phyloP scores from a whole-genome alignment of 2,888 invertebrate genomes.

The Ophion slaviceki region DNA sequence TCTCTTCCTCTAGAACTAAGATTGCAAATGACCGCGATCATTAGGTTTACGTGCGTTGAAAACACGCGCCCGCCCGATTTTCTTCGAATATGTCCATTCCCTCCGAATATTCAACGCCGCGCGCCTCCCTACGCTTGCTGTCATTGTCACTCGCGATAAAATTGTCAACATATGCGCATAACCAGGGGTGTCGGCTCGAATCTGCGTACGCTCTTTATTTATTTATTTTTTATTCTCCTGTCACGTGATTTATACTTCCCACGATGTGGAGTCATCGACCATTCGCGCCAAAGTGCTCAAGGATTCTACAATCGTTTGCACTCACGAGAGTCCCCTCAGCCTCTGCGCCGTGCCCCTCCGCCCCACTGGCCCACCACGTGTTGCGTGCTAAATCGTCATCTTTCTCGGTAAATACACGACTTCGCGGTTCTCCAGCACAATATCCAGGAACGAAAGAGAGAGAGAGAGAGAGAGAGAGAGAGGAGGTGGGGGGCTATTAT shows the following conservation, averaged over 20 bases:
- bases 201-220: not conserved
- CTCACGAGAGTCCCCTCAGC: conserved; percentile 14
- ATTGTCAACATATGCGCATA: conserved; percentile 38
- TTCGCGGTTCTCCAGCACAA: conserved; percentile 19
- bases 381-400: conserved; percentile 50
- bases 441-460: not conserved
- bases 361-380: not conserved
- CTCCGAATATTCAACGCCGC: conserved; percentile 50
- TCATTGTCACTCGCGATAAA: conserved; percentile 34
- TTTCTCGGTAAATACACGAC: conserved; percentile 46
- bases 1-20: not conserved
- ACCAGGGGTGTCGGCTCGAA: conserved; percentile 20
- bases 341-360: not conserved
- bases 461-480: not conserved
- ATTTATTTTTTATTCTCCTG: conserved; percentile 8
- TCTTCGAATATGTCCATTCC: conserved; percentile 1
- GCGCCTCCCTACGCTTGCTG: conserved; percentile 28
- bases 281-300: conserved; percentile 43
- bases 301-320: conserved; percentile 58
- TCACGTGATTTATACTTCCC: conserved; percentile 54
- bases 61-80: not conserved
- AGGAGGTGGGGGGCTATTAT: not conserved
- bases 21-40: not conserved
- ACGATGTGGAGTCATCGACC: conserved; percentile 57
- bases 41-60: not conserved